Base-by-base conservation (phyloP, 2,888 invertebrate genomes). In the Tetragnatha montana region DNA sequence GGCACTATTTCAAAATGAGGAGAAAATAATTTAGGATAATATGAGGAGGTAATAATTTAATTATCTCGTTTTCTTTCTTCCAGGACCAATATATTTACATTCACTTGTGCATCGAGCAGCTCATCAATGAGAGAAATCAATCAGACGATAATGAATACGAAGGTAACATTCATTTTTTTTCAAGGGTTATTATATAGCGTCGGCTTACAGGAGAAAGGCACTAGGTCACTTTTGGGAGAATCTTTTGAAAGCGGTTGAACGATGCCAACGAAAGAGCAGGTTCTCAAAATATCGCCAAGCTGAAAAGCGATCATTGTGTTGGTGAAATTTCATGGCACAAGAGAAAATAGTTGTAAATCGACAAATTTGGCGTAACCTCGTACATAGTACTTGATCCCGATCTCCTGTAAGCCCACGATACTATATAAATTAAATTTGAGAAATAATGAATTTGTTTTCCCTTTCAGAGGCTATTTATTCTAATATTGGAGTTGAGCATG, bases 71-170 rank as follows among this genome's bases (percentile, higher is more conserved):
- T 69, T 4, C 69, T 87, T 82, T 68, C 71, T 93, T 94, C 85
- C 92, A 95, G 95, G 94, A 94, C 91, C 95, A 95, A 92, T 95
- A 94, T 91, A 93, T 94, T 70, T 95, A 94, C 91, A 94, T 95
- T 90, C 94, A 95, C 90, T 94, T 94, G 91, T 94, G 94, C 91
- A 93, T 94, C 0, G 51, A 80, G 19, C 86, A 90, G 74, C 74
- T 91, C n/a, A 50, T 91, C 8, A 75, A 76, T 22, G 88, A 85
- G 49, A 70, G 35, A 12, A 80, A 21, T 17, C 19, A 60, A 49
- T 47, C 80, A 12, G 14, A 8, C 21, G 74, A 86, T 35, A 47
- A 74, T 17, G 86, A 80, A 80, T 80, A 71, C 17, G 80, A 80
- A 50, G 86, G 86, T 86, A 68, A 73, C 21, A 51, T 8, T 22